Evolutionary conservation across 2,113 vertebrate species (phyloP).

Genomic region (Nettapus auritus): DNA sequence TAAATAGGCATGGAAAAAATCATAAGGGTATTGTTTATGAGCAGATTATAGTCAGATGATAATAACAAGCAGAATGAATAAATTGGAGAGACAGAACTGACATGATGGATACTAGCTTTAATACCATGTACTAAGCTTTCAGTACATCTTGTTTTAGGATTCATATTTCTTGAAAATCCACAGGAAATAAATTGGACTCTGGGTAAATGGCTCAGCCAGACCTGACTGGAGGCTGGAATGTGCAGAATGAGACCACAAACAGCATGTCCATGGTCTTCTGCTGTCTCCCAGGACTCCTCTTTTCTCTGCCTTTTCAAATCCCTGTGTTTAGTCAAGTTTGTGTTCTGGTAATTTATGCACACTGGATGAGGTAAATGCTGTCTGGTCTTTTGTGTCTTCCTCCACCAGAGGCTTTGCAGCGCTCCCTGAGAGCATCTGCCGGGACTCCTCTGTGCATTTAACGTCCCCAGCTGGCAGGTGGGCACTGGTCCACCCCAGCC

Average conservation of each 20-base stretch:
- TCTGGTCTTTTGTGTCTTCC: neutral
- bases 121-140: constrained; percentile 48
- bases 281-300: neutral
- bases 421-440: neutral
- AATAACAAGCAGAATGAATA: constrained; percentile 52
- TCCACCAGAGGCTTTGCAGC: neutral
- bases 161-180: constrained; percentile 54
- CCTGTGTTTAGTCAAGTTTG: neutral
- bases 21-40: constrained; percentile 58
- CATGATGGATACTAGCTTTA: constrained; percentile 41
- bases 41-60: constrained; percentile 54
- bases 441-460: neutral
- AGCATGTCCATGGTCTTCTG: neutral
- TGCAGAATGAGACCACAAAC: constrained; percentile 37
- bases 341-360: neutral
- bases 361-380: neutral
- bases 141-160: constrained; percentile 53
- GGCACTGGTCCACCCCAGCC: neutral
- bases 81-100: neutral
- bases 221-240: constrained; percentile 38
- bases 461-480: neutral
- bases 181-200: constrained; percentile 58
- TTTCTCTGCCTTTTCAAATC: neutral
- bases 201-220: constrained; percentile 34
- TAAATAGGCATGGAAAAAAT: constrained; percentile 61